Conservation (phyloP, 2,888 invertebrate species). For the Linyphia triangularis region DNA sequence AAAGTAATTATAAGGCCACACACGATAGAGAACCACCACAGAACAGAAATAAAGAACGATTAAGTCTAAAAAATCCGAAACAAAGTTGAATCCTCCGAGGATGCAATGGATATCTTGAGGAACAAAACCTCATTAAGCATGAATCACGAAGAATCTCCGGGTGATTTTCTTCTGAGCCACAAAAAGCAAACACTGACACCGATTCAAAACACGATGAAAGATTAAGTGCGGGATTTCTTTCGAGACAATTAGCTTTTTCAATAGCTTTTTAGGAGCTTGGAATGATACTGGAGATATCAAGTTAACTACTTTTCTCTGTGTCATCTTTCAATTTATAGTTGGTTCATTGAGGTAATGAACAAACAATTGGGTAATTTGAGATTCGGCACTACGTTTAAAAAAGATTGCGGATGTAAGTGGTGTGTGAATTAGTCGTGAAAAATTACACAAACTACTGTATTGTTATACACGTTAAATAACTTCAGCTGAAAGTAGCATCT, state of each 20-base stretch:
- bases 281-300: neutral
- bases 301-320: neutral
- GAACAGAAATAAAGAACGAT: too few species aligned
- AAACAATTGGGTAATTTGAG: neutral
- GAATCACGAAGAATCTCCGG: neutral
- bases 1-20: too few species aligned
- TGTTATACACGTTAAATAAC: too few species aligned
- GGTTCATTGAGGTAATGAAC: neutral
- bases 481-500: too few species aligned
- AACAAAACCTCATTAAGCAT: neutral
- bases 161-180: neutral
- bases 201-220: neutral
- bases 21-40: too few species aligned
- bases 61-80: too few species aligned
- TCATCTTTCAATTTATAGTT: neutral
- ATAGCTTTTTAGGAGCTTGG: neutral
- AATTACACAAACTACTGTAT: too few species aligned
- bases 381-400: neutral
- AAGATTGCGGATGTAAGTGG: neutral
- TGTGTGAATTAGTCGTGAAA: neutral
- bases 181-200: neutral
- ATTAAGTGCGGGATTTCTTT: neutral
- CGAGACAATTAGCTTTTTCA: neutral
- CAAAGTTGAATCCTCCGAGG: neutral
- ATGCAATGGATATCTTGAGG: neutral